These are phyloP conservation scores for Heteropelma amictum DNA, from an alignment of 2,888 invertebrate genomes.

Conservation along the genomic window DNA sequence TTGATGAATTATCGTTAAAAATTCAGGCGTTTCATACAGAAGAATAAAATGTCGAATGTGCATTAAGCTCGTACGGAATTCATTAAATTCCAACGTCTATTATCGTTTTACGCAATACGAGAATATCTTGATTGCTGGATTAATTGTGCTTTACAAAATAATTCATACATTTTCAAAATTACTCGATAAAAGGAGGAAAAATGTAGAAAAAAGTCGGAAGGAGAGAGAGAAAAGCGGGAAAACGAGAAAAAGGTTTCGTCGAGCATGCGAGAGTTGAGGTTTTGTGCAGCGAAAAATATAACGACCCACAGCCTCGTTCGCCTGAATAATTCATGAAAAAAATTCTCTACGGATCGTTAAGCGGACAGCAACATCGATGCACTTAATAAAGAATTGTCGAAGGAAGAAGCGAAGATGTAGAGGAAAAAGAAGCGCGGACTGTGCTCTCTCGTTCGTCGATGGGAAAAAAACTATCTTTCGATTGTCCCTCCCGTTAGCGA, in stretches of 20 bases:
- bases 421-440: constrained; percentile 1
- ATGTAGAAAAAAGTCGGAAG: constrained; percentile 23
- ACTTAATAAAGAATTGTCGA: constrained; percentile 29
- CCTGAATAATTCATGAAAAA: constrained; percentile 62
- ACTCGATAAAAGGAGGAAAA: constrained; percentile 19
- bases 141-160: too few species aligned
- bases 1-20: too few species aligned
- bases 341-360: constrained; percentile 60
- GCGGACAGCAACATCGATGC: constrained; percentile 54
- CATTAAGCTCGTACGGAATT: too few species aligned
- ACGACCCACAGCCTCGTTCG: constrained; percentile 59
- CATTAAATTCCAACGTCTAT: too few species aligned
- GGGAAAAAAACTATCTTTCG: neutral
- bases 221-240: constrained; percentile 27
- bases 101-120: neutral
- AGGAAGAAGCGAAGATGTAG: constrained; percentile 10
- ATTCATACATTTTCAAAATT: constrained; percentile 27
- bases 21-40: too few species aligned
- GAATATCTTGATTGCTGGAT: too few species aligned
- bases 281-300: constrained; percentile 56
- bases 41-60: too few species aligned
- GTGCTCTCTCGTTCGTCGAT: constrained; percentile 3
- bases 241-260: constrained; percentile 55
- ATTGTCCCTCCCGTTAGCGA: too few species aligned
- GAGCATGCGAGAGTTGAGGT: constrained; percentile 52